These are phyloP conservation scores for Drosophila merina DNA, from an alignment of 2,888 invertebrate genomes.

Conservation along the genomic window DNA sequence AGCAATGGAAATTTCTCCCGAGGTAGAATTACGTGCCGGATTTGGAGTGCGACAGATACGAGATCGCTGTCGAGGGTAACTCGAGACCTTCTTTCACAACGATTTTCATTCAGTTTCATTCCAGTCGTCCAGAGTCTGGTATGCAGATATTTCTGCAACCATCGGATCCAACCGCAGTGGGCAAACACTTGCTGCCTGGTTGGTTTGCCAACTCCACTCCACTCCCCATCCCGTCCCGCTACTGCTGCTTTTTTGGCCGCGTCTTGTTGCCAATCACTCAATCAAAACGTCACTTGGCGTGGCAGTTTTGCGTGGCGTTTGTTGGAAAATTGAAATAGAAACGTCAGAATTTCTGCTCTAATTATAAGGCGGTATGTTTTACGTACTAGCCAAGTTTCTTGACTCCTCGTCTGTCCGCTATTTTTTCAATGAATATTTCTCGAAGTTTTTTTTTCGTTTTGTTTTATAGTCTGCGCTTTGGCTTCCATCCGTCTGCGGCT, in stretches of 20 bases:
- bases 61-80: slow-evolving; percentile 63
- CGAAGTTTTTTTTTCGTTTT: slow-evolving; percentile 18
- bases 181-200: slow-evolving; percentile 79
- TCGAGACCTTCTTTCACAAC: slow-evolving; percentile 79
- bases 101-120: slow-evolving; percentile 70
- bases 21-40: slow-evolving; percentile 74
- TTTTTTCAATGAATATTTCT: slow-evolving; percentile 56
- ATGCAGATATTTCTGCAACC: slow-evolving; percentile 79
- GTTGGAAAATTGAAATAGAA: slow-evolving; percentile 83
- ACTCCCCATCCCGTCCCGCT: slow-evolving; percentile 1
- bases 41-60: slow-evolving; percentile 54
- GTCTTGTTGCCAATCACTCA: slow-evolving; percentile 83
- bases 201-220: slow-evolving; percentile 58
- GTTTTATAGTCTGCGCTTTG: slow-evolving; percentile 51
- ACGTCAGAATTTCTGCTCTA: slow-evolving; percentile 84
- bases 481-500: slow-evolving; percentile 44
- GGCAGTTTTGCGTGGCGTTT: slow-evolving; percentile 81
- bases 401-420: slow-evolving; percentile 58
- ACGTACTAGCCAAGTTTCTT: slow-evolving; percentile 72
- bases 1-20: slow-evolving; percentile 68
- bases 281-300: slow-evolving; percentile 83
- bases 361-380: slow-evolving; percentile 83
- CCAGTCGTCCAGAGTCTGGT: slow-evolving; percentile 58
- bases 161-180: slow-evolving; percentile 63
- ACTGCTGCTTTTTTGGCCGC: slow-evolving; percentile 36